Percentiles rank a stretch among this genome's conserved stretches.
phyloP scores from a whole-genome alignment of 2,797 vertebrate species.

The Pteronotus mesoamericanus region DNA sequence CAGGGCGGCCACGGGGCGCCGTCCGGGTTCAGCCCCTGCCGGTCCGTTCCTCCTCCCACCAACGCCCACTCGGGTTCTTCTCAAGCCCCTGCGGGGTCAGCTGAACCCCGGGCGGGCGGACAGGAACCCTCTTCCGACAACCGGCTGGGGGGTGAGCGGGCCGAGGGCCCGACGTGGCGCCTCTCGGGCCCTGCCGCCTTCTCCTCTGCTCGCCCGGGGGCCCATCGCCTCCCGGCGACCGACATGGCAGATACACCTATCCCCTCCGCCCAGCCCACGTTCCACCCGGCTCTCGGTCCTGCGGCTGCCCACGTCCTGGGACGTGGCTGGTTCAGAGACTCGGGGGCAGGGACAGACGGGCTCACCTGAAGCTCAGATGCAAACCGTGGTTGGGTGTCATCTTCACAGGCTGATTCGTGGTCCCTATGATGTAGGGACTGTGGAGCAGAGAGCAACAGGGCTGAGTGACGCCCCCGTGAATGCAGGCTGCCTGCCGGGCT shows the following conservation, averaged over 20 bases:
- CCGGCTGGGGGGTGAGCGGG: background rate
- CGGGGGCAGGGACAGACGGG: background rate
- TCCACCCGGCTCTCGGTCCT: background rate
- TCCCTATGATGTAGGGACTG: slow-evolving; percentile 97
- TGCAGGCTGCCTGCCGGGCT: background rate
- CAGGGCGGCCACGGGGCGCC: background rate
- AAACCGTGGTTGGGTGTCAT: slow-evolving; percentile 96
- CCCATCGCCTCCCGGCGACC: background rate
- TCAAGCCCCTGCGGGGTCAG: background rate
- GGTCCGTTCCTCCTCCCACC: background rate
- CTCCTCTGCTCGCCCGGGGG: background rate
- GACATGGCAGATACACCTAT: background rate
- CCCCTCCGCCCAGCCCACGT: background rate
- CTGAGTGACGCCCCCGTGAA: background rate
- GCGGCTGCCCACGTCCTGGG: background rate
- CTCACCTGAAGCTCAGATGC: slow-evolving; percentile 97
- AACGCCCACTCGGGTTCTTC: background rate
- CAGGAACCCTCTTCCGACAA: background rate
- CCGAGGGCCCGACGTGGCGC: background rate
- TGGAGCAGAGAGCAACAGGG: background rate
- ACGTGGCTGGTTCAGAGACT: background rate
- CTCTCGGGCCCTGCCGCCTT: background rate
- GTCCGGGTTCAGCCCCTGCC: background rate
- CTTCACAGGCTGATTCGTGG: slow-evolving; percentile 96
- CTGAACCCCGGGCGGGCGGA: background rate